Evolutionary conservation across 2,113 vertebrate species (phyloP).

Genomic region (Hippocampus abdominalis): DNA sequence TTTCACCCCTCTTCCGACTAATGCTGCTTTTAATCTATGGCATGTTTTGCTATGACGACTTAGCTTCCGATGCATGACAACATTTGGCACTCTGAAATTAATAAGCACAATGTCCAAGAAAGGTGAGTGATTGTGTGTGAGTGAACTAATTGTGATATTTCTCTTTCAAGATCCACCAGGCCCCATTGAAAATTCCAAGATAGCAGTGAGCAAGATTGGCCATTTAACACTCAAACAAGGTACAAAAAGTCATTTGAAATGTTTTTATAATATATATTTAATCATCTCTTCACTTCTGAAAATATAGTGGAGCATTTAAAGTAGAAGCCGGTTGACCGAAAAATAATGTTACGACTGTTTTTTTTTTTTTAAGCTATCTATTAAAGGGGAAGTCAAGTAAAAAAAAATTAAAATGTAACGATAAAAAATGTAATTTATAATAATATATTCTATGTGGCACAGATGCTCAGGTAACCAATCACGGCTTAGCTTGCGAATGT

Average conservation of each 20-base stretch:
- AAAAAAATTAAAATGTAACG: too few species aligned
- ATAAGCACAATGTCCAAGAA: slow-evolving; percentile 1
- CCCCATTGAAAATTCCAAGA: slow-evolving; percentile 93
- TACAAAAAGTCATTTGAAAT: slow-evolving; percentile 45
- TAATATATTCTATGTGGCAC: too few species aligned
- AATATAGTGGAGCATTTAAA: background rate
- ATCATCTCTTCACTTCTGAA: background rate
- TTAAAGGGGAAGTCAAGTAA: too few species aligned
- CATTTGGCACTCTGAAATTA: slow-evolving; percentile 43
- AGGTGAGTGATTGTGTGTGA: background rate
- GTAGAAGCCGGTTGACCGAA: background rate
- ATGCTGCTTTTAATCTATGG: slow-evolving; percentile 39
- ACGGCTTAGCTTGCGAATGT: too few species aligned
- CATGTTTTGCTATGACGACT: slow-evolving; percentile 22
- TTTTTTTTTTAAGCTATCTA: too few species aligned
- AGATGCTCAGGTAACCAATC: too few species aligned
- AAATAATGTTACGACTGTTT: too few species aligned
- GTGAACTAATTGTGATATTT: slow-evolving; percentile 21
- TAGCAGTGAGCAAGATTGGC: slow-evolving; percentile 86
- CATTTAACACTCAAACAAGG: slow-evolving; percentile 89
- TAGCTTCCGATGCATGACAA: slow-evolving; percentile 28
- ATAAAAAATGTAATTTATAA: too few species aligned
- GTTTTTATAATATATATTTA: background rate
- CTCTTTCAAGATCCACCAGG: slow-evolving; percentile 84
- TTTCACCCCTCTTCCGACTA: slow-evolving; percentile 32